Conservation (phyloP, 2,113 vertebrate genomes). For the Phaethornis superciliosus region DNA sequence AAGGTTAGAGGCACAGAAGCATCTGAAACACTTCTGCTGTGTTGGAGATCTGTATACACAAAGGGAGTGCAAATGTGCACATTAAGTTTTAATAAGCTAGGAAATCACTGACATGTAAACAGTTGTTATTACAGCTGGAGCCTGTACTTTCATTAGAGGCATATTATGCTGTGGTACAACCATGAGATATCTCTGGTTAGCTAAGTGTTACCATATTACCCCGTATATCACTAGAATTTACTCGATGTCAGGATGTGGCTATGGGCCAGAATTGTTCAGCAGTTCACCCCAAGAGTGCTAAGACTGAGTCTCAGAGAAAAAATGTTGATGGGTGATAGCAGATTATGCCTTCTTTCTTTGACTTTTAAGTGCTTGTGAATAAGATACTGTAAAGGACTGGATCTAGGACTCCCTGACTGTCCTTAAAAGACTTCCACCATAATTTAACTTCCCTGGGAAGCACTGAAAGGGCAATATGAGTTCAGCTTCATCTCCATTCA, state of each 20-base stretch:
- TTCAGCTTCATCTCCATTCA: not conserved
- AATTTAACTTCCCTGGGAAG: not conserved
- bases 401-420: not conserved
- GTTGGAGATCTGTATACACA: not conserved
- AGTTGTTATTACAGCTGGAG: constrained; percentile 5
- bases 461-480: not conserved
- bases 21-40: not conserved
- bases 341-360: not conserved
- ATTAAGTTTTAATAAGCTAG: constrained; percentile 47
- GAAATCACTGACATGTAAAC: constrained; percentile 31
- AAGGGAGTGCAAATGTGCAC: not conserved
- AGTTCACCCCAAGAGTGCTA: constrained; percentile 3
- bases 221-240: not conserved
- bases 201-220: not conserved
- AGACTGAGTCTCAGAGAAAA: not conserved
- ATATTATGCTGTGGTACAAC: not conserved
- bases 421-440: not conserved
- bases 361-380: not conserved
- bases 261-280: constrained; percentile 36
- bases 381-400: not conserved
- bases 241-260: not conserved
- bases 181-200: not conserved
- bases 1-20: not conserved
- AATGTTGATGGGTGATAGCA: not conserved
- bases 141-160: not conserved